Conservation (phyloP, 2,888 invertebrate genomes). For the Elegia similella region DNA sequence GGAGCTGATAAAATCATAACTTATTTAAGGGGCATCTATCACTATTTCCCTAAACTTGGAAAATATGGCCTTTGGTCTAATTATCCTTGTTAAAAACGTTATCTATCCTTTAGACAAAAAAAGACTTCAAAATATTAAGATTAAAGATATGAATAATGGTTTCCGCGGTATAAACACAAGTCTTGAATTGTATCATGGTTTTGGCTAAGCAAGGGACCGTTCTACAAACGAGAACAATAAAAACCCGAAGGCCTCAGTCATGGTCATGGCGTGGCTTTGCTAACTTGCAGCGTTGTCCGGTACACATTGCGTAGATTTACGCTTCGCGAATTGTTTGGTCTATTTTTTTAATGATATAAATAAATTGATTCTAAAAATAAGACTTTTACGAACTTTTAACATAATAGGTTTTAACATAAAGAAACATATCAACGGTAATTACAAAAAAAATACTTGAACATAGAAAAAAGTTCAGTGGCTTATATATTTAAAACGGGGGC, state of each 20-base stretch:
- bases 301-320: neutral
- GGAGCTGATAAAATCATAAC: too few species aligned
- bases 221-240: constrained; percentile 6
- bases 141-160: neutral
- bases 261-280: constrained; percentile 32
- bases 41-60: too few species aligned
- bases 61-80: too few species aligned
- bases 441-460: too few species aligned
- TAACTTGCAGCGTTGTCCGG: neutral
- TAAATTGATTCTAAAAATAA: too few species aligned
- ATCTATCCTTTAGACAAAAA: neutral
- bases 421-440: too few species aligned
- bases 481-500: too few species aligned
- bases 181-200: neutral
- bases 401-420: too few species aligned
- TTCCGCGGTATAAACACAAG: neutral
- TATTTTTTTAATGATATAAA: neutral
- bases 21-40: too few species aligned
- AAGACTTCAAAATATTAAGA: neutral
- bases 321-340: neutral
- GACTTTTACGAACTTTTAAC: too few species aligned
- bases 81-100: neutral
- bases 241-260: constrained; percentile 32
- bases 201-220: neutral
- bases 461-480: too few species aligned